Base-by-base conservation (phyloP, 2,888 invertebrate genomes). In the Disparrhopalites patrizii region DNA sequence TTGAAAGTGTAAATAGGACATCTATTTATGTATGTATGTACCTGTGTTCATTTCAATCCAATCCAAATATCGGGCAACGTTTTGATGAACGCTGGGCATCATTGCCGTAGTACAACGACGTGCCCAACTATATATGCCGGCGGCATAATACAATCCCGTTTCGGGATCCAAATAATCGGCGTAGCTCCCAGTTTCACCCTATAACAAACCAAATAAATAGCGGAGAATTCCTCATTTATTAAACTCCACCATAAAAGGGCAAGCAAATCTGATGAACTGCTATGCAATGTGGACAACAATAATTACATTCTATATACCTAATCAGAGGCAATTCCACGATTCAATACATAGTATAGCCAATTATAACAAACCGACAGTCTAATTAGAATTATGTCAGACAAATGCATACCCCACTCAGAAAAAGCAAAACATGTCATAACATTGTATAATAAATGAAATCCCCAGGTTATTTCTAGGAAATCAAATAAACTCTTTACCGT, bases 31-130 rank as follows among this genome's bases (percentile, higher is more conserved):
- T 36, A 36, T n/a, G n/a, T n/a, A n/a, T n/a, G n/a, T 47, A 60
- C 60, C 60, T 50, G 60, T 60, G 25, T n/a, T 60, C 10, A 4
- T 50, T 15, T 60, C 60, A 50, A 60, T 60, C 60, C 60, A 60
- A 28, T 60, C 50, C 15, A 60, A n/a, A 15, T 31, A 60, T 33
- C 50, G 5, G 4, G 60, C 60, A 2, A 60, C 60, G 25, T 60
- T 60, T 23, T 60, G 60, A 28, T 60, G 60, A n/a, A 60, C 33
- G 31, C 47, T 47, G 2, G 60, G 60, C 50, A 23, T 33, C 33
- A 8, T 33, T 18, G 23, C 31, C n/a, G 50, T 20, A 8, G 15
- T 31, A 15, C 60, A 60, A 2, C 31, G 28, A 28, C 25, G 20
- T 2, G 20, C 23, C 60, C 60, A 60, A 18, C 60, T 60, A 33